Evolutionary conservation across 1,140 invertebrate species (phyloP).

Genomic region (Palaemon carinicauda): DNA sequence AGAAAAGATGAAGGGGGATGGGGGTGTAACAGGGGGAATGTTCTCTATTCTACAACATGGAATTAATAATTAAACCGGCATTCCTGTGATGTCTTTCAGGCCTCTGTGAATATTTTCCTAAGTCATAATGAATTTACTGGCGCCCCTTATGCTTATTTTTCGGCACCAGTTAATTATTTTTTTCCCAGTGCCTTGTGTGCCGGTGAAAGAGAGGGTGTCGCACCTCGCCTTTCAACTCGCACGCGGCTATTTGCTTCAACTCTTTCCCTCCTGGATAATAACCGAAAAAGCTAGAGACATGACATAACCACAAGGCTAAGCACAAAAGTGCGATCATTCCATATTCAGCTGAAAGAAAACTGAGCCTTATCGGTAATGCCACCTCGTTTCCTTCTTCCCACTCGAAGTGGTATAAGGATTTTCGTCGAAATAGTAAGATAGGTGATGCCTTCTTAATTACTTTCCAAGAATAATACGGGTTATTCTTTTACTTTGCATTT

Average conservation of each 20-base stretch:
- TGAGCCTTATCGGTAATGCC: too few relatives aligned
- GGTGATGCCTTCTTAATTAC: too few relatives aligned
- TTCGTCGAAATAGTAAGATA: too few relatives aligned
- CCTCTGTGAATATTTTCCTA: slow-evolving; percentile 10
- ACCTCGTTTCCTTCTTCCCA: too few relatives aligned
- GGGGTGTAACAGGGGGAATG: background rate
- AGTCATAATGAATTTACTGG: slow-evolving; percentile 44
- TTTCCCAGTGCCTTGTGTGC: slow-evolving; percentile 20
- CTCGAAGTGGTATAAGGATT: too few relatives aligned
- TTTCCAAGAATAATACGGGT: too few relatives aligned
- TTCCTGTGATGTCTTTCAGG: slow-evolving; percentile 44
- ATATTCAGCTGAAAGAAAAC: too few relatives aligned
- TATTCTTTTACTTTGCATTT: too few relatives aligned
- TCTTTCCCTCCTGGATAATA: slow-evolving; percentile 21
- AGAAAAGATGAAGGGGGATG: background rate
- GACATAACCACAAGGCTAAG: background rate
- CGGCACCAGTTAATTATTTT: slow-evolving; percentile 45
- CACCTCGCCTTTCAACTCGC: slow-evolving; percentile 35
- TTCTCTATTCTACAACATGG: slow-evolving; percentile 16
- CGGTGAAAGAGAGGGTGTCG: background rate
- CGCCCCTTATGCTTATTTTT: slow-evolving; percentile 48
- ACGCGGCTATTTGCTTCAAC: slow-evolving; percentile 27
- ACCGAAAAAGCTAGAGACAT: background rate
- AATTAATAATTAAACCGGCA: slow-evolving; percentile 46
- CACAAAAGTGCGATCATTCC: background rate